phyloP scores from a whole-genome alignment of 1,140 invertebrate species.

The Drosophila aff. region DNA sequence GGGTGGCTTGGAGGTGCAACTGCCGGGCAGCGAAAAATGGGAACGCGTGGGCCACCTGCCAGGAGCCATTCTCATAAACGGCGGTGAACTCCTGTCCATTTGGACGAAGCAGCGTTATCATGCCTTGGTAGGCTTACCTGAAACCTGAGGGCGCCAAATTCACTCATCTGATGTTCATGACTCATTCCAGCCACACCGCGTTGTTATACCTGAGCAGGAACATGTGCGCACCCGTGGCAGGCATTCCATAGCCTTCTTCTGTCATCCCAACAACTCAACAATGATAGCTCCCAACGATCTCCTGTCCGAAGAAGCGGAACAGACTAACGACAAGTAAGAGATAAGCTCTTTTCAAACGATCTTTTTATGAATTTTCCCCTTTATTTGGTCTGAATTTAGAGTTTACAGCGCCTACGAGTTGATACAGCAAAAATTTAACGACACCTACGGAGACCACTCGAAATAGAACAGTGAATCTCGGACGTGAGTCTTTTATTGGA shows the following conservation, averaged over 20 bases:
- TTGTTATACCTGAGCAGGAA: conserved; percentile 89
- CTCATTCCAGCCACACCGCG: conserved; percentile 88
- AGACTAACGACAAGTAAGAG: conserved; percentile 72
- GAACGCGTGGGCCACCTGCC: conserved; percentile 91
- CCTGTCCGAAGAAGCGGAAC: conserved; percentile 66
- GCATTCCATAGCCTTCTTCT: conserved; percentile 91
- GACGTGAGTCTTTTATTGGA: background rate
- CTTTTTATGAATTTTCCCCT: background rate
- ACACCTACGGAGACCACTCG: conserved; percentile 87
- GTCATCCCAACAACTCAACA: conserved; percentile 88
- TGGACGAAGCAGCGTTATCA: conserved; percentile 91
- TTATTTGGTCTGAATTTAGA: conserved; percentile 48
- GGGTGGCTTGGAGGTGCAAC: conserved; percentile 87
- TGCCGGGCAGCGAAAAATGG: conserved; percentile 90
- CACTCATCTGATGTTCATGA: conserved; percentile 6
- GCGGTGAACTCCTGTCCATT: conserved; percentile 90
- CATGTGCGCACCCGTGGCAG: conserved; percentile 87
- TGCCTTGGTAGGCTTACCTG: conserved; percentile 87
- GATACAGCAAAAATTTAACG: conserved; percentile 89
- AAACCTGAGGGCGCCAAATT: background rate
- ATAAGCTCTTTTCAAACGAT: background rate
- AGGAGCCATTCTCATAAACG: conserved; percentile 91
- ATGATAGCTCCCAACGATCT: conserved; percentile 86
- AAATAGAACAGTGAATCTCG: conserved; percentile 15
- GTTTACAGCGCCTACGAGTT: conserved; percentile 89